phyloP scores from a whole-genome alignment of 2,113 vertebrate genomes.

The Pterocles orientalis region DNA sequence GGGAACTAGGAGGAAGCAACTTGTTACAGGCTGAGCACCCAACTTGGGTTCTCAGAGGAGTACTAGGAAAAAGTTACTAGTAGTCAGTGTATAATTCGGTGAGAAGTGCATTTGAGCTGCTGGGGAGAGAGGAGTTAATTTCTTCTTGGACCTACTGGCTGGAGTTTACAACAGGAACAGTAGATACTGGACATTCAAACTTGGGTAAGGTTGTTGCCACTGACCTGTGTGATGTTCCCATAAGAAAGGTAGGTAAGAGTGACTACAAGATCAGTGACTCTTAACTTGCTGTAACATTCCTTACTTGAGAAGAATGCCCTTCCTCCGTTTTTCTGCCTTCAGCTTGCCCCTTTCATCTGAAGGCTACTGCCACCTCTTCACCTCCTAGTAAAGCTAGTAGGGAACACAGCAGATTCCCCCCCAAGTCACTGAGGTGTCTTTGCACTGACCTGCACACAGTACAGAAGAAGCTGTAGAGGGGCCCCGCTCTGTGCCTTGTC shows the following conservation, averaged over 20 bases:
- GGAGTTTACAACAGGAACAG: background rate
- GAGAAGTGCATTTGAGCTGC: background rate
- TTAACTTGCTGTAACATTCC: background rate
- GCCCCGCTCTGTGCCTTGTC: background rate
- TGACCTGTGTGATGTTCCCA: background rate
- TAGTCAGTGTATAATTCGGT: background rate
- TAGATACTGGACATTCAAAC: background rate
- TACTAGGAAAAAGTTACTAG: background rate
- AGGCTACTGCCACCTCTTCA: background rate
- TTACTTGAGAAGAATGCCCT: fast-evolving
- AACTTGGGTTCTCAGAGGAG: background rate
- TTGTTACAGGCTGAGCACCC: background rate
- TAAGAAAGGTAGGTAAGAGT: background rate
- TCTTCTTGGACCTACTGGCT: background rate
- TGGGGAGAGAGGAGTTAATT: background rate
- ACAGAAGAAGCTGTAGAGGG: background rate
- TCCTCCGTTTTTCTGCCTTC: background rate
- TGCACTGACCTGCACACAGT: background rate
- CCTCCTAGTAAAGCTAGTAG: background rate
- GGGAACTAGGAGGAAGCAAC: background rate
- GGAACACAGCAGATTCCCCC: background rate
- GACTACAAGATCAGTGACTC: background rate
- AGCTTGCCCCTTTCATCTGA: background rate
- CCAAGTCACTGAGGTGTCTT: too few relatives aligned
- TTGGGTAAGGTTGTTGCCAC: background rate